A percentile compares a stretch with the other conserved stretches of the same genome.
Evolutionary conservation across 2,888 invertebrate species (phyloP).

Genomic region (Aethes cnicana): DNA sequence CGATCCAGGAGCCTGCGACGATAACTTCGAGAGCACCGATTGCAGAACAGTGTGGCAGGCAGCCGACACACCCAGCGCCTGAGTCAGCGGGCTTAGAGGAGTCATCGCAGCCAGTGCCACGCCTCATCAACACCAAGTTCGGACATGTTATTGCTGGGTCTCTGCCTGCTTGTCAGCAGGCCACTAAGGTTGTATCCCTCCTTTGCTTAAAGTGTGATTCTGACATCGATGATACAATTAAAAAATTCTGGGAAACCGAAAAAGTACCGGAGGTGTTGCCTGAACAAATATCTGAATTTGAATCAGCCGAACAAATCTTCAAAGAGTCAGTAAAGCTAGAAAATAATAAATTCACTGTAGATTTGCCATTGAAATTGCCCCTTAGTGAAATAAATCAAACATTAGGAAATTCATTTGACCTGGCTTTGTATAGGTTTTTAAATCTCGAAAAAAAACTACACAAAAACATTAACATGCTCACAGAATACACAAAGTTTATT

Average conservation of each 20-base stretch:
- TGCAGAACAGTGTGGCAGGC: too few relatives aligned
- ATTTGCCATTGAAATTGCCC: constrained; percentile 14
- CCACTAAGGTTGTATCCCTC: neutral
- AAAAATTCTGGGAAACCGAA: constrained; percentile 9
- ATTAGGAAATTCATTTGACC: constrained; percentile 11
- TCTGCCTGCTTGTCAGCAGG: neutral
- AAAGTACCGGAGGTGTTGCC: neutral
- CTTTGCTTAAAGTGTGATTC: constrained; percentile 13
- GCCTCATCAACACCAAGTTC: constrained; percentile 24
- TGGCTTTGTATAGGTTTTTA: constrained; percentile 8
- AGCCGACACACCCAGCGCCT: too few relatives aligned
- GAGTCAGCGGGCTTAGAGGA: neutral
- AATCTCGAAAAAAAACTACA: constrained; percentile 13
- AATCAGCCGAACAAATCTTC: constrained; percentile 20
- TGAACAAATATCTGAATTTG: constrained; percentile 3
- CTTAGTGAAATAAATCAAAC: neutral
- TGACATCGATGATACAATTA: constrained; percentile 8
- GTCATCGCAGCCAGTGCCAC: neutral
- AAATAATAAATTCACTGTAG: constrained; percentile 13
- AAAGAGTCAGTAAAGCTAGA: constrained; percentile 3
- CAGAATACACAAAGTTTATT: constrained; percentile 10
- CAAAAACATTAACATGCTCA: neutral
- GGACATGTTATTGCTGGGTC: constrained; percentile 28
- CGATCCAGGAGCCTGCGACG: neutral
- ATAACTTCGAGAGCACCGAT: too few relatives aligned